These are phyloP conservation scores for Littorina saxatilis DNA, from an alignment of 1,140 invertebrate species.

Conservation along the genomic window DNA sequence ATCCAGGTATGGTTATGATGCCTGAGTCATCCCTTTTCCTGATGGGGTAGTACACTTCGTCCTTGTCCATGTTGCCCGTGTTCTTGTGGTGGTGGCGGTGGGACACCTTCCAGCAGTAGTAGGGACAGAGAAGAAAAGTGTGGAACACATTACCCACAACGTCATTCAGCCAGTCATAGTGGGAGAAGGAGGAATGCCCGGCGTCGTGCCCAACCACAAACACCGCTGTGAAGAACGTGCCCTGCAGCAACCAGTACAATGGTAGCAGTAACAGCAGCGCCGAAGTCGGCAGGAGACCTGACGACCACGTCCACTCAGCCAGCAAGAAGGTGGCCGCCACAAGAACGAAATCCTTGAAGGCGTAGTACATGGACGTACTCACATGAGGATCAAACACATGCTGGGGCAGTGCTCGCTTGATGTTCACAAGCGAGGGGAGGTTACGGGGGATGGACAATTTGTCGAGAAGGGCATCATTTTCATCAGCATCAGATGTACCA, in stretches of 20 bases:
- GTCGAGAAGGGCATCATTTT: constrained; percentile 32
- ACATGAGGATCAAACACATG: constrained; percentile 70
- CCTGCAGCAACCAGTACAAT: constrained; percentile 68
- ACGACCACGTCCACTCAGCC: constrained; percentile 40
- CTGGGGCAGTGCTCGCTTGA: constrained; percentile 67
- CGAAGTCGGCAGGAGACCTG: constrained; percentile 35
- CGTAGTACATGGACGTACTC: constrained; percentile 69
- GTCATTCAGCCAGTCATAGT: constrained; percentile 65
- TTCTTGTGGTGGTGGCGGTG: constrained; percentile 69
- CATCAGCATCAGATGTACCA: background rate
- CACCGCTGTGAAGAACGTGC: constrained; percentile 73
- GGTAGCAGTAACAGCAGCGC: constrained; percentile 46
- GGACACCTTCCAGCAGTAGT: constrained; percentile 69
- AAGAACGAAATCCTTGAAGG: constrained; percentile 66
- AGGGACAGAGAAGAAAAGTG: constrained; percentile 63
- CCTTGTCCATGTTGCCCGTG: constrained; percentile 69
- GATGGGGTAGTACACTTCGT: constrained; percentile 70
- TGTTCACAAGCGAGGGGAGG: constrained; percentile 64
- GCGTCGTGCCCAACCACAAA: constrained; percentile 77
- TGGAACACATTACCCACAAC: constrained; percentile 63
- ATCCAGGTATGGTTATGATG: constrained; percentile 49
- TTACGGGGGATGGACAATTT: constrained; percentile 48
- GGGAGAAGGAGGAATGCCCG: constrained; percentile 75
- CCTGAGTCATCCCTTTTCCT: constrained; percentile 41
- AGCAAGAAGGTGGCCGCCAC: constrained; percentile 59